Percentiles rank a stretch among this genome's conserved stretches.
Evolutionary conservation across 2,888 invertebrate species (phyloP).

Genomic region (Cheilosia scutellata): DNA sequence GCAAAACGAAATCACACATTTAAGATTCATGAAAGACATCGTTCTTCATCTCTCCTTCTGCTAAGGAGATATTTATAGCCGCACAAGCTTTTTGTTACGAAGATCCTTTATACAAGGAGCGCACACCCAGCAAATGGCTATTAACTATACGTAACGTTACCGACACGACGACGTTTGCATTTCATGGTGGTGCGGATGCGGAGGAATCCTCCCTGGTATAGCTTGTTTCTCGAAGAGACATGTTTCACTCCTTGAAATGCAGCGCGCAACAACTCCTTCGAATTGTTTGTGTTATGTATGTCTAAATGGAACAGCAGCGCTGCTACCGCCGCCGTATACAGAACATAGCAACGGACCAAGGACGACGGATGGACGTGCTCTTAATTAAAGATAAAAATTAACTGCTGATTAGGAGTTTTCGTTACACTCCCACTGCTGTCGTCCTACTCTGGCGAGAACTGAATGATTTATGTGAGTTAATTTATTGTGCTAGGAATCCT

Average conservation of each 20-base stretch:
- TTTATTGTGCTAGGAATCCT: slow-evolving; percentile 76
- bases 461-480: slow-evolving; percentile 81
- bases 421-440: slow-evolving; percentile 73
- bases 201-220: slow-evolving; percentile 6
- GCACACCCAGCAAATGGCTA: slow-evolving; percentile 61
- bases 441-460: slow-evolving; percentile 70
- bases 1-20: slow-evolving; percentile 69
- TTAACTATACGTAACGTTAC: slow-evolving; percentile 59
- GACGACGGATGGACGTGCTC: slow-evolving; percentile 80
- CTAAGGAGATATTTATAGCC: slow-evolving; percentile 69
- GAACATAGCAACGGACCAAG: slow-evolving; percentile 17
- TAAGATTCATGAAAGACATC: slow-evolving; percentile 71
- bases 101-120: slow-evolving; percentile 48
- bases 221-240: slow-evolving; percentile 33
- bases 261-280: slow-evolving; percentile 52
- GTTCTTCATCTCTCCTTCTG: slow-evolving; percentile 55
- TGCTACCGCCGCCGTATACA: background rate
- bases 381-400: slow-evolving; percentile 83
- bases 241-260: slow-evolving; percentile 66
- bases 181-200: slow-evolving; percentile 30
- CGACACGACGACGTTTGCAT: slow-evolving; percentile 59
- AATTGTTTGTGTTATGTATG: background rate
- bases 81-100: slow-evolving; percentile 56
- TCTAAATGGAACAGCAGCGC: slow-evolving; percentile 17
- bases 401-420: slow-evolving; percentile 83